phyloP scores from a whole-genome alignment of 1,140 invertebrate genomes.

The Bombus difficillimus region DNA sequence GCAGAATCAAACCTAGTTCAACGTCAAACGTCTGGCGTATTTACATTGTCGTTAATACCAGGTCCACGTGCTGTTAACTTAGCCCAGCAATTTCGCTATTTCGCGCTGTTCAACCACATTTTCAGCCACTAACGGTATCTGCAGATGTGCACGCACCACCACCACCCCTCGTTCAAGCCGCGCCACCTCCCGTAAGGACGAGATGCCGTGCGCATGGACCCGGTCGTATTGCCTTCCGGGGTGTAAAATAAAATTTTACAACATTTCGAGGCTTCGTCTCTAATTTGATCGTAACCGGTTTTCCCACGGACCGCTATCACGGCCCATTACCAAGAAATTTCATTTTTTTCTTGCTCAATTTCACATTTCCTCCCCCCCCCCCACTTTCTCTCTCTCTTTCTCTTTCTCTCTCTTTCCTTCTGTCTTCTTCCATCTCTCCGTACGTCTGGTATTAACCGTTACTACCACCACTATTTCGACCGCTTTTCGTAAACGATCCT shows the following conservation, averaged over 20 bases:
- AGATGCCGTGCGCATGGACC: conserved; percentile 8
- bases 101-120: neutral
- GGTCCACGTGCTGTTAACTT: neutral
- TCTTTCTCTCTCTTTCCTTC: too few relatives aligned
- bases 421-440: neutral
- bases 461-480: conserved; percentile 51
- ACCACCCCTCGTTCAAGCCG: neutral
- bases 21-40: neutral
- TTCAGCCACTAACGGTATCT: conserved; percentile 28
- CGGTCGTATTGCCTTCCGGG: conserved; percentile 55
- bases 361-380: neutral
- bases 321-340: conserved; percentile 64
- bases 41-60: neutral
- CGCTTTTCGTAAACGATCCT: conserved; percentile 53
- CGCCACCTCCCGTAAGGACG: neutral
- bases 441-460: conserved; percentile 52
- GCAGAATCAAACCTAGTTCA: neutral
- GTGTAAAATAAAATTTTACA: conserved; percentile 73
- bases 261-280: conserved; percentile 64
- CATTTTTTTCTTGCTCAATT: conserved; percentile 55
- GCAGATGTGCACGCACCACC: neutral
- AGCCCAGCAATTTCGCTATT: conserved; percentile 10
- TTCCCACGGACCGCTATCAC: conserved; percentile 51
- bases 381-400: too few relatives aligned
- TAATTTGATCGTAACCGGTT: conserved; percentile 70